Evolutionary conservation across 2,797 vertebrate species (phyloP).

Genomic region (Lacerta bilineata): DNA sequence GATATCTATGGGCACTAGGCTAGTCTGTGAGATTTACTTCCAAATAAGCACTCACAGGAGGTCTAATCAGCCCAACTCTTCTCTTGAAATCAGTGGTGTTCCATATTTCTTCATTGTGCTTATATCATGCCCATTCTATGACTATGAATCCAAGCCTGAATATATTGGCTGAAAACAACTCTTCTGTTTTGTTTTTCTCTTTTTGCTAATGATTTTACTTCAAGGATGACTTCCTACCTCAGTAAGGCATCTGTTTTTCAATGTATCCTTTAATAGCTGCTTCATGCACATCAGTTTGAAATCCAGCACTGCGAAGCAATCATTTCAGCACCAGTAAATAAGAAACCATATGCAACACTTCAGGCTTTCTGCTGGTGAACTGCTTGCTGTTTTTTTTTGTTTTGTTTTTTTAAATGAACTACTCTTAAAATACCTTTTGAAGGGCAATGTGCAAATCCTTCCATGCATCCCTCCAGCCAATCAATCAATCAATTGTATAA

Average conservation of each 20-base stretch:
- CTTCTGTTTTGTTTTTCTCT: background rate
- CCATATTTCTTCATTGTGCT: too few species aligned
- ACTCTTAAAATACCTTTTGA: background rate
- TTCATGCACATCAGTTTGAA: background rate
- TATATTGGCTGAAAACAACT: background rate
- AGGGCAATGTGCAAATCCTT: background rate
- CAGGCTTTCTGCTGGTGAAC: background rate
- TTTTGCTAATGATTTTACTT: conserved; percentile 5
- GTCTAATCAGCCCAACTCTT: too few species aligned
- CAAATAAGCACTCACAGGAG: background rate
- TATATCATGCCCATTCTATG: background rate
- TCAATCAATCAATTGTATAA: background rate
- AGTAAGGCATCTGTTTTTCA: conserved; percentile 7
- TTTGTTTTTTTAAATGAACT: background rate
- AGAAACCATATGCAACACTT: background rate
- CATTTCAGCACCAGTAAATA: conserved; percentile 1
- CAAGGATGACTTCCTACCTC: background rate
- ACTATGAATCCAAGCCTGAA: background rate
- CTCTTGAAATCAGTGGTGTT: background rate
- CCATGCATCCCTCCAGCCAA: too few species aligned
- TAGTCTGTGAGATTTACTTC: background rate
- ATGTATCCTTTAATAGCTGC: background rate
- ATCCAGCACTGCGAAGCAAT: background rate
- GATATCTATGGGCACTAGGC: background rate
- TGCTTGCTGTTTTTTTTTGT: background rate